These are phyloP conservation scores for Pogonomyrmex californicus DNA, from an alignment of 1,140 invertebrate species.

Conservation along the genomic window DNA sequence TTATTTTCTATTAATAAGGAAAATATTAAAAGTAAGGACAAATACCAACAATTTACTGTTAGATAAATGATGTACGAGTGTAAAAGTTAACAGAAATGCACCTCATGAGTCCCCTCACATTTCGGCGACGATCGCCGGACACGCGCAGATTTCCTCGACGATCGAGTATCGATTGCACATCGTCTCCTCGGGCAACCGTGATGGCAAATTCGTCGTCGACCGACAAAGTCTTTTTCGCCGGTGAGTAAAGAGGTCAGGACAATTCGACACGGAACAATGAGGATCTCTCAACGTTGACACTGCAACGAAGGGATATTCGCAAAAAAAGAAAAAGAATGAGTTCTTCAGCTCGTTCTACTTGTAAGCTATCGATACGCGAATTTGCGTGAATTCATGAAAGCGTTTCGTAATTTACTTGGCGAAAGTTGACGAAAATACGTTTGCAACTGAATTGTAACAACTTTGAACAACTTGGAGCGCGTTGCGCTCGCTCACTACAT, in stretches of 20 bases:
- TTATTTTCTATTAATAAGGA: background rate
- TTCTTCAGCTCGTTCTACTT: constrained; percentile 14
- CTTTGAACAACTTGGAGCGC: background rate
- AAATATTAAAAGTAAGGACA: background rate
- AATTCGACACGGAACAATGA: constrained; percentile 72
- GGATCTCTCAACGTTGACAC: constrained; percentile 57
- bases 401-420: constrained; percentile 2
- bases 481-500: background rate
- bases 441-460: constrained; percentile 10
- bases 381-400: constrained; percentile 16
- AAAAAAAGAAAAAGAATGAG: background rate
- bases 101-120: background rate
- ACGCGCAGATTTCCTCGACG: constrained; percentile 49
- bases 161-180: constrained; percentile 61
- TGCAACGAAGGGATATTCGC: constrained; percentile 13
- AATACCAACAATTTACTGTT: background rate
- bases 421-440: constrained; percentile 31
- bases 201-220: constrained; percentile 55
- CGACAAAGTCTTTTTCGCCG: constrained; percentile 67
- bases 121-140: constrained; percentile 41
- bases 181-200: constrained; percentile 49
- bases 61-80: background rate
- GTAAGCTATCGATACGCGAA: constrained; percentile 8
- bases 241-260: constrained; percentile 71
- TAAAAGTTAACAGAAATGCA: constrained; percentile 1